Evolutionary conservation across 2,113 vertebrate genomes (phyloP), one percentile per base, ranked within the genome.

Genomic region (Odontesthes bonariensis): DNA sequence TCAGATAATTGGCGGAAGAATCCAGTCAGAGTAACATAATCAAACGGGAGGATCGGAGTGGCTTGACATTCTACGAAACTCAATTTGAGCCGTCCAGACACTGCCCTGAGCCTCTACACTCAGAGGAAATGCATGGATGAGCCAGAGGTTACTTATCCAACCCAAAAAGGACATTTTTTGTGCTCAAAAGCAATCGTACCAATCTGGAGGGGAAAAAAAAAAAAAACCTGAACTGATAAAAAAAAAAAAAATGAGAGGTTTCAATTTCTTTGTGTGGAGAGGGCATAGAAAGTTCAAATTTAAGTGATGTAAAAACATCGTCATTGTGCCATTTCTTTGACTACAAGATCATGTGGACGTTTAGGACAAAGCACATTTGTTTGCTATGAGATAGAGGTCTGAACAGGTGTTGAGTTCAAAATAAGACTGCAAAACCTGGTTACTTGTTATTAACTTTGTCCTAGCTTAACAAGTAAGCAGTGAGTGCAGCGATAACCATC

Each of bases 11-110:
- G 71, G 75, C 46, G 9, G 83, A 88, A 82, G 68, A 85, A 86
- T 76, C 61, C 62, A 81, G 87, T 35, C 44, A 63, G 77, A 70
- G 53, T 84, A 91, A 85, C 76, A 57, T 62, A 79, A 92, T 84
- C 73, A 87, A 85, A 68, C 61, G 14, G 57, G 60, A 77, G 54
- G 73, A 72, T 81, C 71, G 54, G 60, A 87, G 62, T 1, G 12
- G 63, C 83, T 70, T 87, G 87, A 85, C 85, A 90, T 93, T 91
- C 89, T 76, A 75, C 64, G 49, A 84, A 92, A 90, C 85, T 87
- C 73, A 87, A 90, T 90, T 91, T 89, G 65, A 80, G 73, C 69
- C 56, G 47, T 73, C 77, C 81, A 87, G 80, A 87, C 69, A 13
- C 59, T 53, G 70, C 69, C 57, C 46, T 4, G 60, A 60, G 60